Conservation (phyloP, 2,888 invertebrate genomes). For the Himalopsyche kuldschensis region DNA sequence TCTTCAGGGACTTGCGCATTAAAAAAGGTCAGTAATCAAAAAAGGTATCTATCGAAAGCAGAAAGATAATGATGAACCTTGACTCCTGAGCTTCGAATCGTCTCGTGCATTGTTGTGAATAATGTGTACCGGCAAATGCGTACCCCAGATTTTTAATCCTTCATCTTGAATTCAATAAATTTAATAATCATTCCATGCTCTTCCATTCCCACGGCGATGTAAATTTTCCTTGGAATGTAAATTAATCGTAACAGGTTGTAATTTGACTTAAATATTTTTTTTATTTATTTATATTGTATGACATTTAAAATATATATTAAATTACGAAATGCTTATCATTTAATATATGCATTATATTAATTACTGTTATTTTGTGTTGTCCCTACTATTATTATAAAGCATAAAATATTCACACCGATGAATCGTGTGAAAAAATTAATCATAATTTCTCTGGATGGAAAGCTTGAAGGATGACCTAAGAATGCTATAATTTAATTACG, state of each 20-base stretch:
- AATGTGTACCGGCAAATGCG: no score
- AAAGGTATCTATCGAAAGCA: no score
- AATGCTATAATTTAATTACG: background rate
- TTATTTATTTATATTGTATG: conserved; percentile 32
- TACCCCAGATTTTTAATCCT: background rate
- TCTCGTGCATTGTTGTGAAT: no score
- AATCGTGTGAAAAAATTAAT: background rate
- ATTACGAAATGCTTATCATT: conserved; percentile 10
- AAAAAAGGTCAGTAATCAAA: no score
- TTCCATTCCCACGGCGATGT: conserved; percentile 14
- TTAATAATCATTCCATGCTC: background rate
- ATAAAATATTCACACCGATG: background rate
- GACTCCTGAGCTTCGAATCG: no score
- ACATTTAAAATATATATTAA: background rate
- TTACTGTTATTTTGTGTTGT: background rate
- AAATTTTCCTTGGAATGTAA: conserved; percentile 29
- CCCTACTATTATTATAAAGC: background rate
- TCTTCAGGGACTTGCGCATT: no score
- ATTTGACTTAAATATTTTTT: conserved; percentile 24
- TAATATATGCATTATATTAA: background rate
- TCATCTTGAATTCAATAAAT: background rate
- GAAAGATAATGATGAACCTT: no score
- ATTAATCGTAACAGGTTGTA: conserved; percentile 12
- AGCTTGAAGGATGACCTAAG: background rate
- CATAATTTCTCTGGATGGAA: background rate